These are phyloP conservation scores for Bombus difficillimus DNA, from an alignment of 1,140 invertebrate species.

Conservation along the genomic window DNA sequence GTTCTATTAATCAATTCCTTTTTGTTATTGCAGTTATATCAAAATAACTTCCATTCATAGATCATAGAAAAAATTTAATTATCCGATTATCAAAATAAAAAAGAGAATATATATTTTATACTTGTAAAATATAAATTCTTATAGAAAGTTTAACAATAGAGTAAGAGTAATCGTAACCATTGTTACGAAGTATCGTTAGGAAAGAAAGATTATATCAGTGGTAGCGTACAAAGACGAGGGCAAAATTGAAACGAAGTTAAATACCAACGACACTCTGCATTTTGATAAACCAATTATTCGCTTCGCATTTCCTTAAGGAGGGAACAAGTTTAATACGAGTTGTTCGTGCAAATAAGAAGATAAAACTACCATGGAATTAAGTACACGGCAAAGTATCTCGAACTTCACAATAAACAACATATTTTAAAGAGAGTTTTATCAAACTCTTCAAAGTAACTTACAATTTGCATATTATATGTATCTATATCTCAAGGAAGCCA, in stretches of 20 bases:
- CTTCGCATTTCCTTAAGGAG: background rate
- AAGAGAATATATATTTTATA: too few relatives aligned
- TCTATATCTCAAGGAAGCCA: background rate
- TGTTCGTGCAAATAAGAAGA: conserved; percentile 30
- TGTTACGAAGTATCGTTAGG: too few relatives aligned
- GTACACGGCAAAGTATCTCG: background rate
- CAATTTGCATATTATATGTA: background rate
- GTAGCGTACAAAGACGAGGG: background rate
- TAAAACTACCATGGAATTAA: conserved; percentile 1
- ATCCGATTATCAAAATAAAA: too few relatives aligned
- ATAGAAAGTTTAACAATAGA: background rate
- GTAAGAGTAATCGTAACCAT: background rate
- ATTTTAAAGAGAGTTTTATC: conserved; percentile 19
- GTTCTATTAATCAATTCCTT: too few relatives aligned
- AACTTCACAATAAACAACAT: conserved; percentile 18
- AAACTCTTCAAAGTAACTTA: background rate
- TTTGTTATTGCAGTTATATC: too few relatives aligned
- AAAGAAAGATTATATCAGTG: background rate
- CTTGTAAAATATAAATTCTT: too few relatives aligned
- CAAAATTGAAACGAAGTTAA: background rate
- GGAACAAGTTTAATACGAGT: conserved; percentile 17
- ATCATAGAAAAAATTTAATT: too few relatives aligned
- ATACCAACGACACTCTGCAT: background rate
- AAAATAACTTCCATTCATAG: too few relatives aligned
- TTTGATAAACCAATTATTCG: conserved; percentile 19